Conservation (phyloP, 2,888 invertebrate species). For the Athalia circularis region DNA sequence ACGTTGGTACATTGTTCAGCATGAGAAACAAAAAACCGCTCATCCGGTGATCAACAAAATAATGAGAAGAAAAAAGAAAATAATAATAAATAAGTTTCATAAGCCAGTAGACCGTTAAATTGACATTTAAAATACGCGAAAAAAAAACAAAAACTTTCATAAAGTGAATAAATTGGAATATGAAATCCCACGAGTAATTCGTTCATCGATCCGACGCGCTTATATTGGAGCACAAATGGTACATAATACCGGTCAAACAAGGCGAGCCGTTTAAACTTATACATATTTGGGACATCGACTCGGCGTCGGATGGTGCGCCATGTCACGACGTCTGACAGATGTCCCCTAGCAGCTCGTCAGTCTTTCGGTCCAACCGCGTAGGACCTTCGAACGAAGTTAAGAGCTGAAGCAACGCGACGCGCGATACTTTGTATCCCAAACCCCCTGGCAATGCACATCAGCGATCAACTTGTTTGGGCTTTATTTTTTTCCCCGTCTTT, state of each 20-base stretch:
- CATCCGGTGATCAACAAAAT: background rate
- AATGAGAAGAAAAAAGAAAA: background rate
- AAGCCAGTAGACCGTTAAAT: conserved; percentile 23
- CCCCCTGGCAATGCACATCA: no score
- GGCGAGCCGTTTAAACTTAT: conserved; percentile 36
- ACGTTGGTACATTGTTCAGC: no score
- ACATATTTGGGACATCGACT: conserved; percentile 40
- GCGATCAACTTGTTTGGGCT: conserved; percentile 42
- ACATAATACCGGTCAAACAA: conserved; percentile 26
- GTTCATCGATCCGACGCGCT: background rate
- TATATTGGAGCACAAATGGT: background rate
- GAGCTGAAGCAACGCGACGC: no score
- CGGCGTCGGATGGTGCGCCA: conserved; percentile 6
- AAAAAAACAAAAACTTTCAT: background rate
- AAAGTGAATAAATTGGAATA: conserved; percentile 15
- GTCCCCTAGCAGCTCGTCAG: conserved; percentile 61
- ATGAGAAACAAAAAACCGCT: no score
- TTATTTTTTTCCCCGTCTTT: conserved; percentile 31
- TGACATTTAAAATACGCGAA: conserved; percentile 24
- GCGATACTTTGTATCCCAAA: conserved; percentile 31
- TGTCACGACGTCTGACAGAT: conserved; percentile 52
- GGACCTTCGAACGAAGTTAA: conserved; percentile 32
- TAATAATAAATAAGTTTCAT: background rate
- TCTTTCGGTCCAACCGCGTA: conserved; percentile 50
- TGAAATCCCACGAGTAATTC: background rate